phyloP scores from a whole-genome alignment of 2,113 vertebrate genomes.

The Microtus richardsoni region DNA sequence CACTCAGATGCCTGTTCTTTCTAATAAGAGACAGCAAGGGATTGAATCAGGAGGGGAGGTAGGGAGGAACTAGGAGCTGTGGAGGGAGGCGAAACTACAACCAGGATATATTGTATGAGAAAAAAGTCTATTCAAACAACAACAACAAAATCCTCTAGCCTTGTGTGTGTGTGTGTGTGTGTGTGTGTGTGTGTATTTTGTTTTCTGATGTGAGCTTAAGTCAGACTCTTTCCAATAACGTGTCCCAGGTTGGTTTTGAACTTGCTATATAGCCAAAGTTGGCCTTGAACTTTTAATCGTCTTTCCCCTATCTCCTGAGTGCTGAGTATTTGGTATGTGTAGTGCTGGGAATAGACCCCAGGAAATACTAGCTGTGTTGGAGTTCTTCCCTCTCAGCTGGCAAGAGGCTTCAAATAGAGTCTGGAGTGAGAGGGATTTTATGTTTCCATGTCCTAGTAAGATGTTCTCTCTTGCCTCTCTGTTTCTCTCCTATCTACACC shows the following conservation, averaged over 20 bases:
- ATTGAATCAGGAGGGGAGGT: neutral
- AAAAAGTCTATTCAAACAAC: neutral
- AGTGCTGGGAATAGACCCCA: neutral
- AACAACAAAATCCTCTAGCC: neutral
- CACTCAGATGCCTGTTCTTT: neutral
- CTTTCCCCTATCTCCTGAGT: no score
- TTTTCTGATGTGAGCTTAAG: constrained; percentile 6
- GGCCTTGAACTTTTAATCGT: neutral
- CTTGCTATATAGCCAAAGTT: neutral
- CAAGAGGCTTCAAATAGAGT: neutral
- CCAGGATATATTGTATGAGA: neutral
- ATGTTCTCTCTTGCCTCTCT: neutral
- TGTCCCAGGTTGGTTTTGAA: neutral
- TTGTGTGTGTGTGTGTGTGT: neutral
- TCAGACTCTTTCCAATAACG: neutral
- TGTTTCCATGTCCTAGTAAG: no score
- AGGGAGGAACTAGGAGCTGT: neutral
- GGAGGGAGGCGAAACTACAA: neutral
- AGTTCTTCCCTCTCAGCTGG: neutral
- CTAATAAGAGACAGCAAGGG: neutral
- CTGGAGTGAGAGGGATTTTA: neutral
- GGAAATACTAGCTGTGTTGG: neutral
- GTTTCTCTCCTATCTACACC: no score
- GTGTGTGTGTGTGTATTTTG: neutral
- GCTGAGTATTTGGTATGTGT: neutral